phyloP scores from a whole-genome alignment of 2,797 vertebrate species.

The Scyliorhinus canicula region DNA sequence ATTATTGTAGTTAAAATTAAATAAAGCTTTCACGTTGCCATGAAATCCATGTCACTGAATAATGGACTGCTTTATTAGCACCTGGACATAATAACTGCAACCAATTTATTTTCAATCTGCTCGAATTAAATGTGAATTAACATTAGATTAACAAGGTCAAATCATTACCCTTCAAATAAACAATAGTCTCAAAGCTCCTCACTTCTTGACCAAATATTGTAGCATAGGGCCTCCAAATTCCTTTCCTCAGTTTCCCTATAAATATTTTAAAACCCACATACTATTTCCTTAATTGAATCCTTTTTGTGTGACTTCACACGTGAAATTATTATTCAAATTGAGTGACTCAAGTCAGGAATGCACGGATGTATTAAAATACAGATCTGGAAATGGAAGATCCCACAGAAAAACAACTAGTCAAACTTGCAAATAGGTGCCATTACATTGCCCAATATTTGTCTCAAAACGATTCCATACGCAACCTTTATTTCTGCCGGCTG shows the following conservation, averaged over 20 bases:
- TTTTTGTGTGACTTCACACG: background rate
- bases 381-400: too few species aligned
- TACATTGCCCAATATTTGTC: background rate
- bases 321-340: background rate
- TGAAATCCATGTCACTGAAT: background rate
- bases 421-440: background rate
- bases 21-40: background rate
- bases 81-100: background rate
- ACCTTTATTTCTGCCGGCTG: background rate
- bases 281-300: background rate
- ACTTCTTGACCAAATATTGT: background rate
- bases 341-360: background rate
- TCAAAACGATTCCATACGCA: background rate
- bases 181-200: background rate
- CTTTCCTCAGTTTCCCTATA: background rate
- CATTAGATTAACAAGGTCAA: background rate
- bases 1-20: background rate
- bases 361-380: background rate
- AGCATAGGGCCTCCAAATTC: too few species aligned
- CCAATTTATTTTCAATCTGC: background rate
- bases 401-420: background rate
- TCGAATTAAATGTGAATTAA: background rate
- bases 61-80: background rate
- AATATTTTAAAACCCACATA: background rate
- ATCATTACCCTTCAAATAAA: background rate